These are phyloP conservation scores for Rhyzopertha dominica DNA, from an alignment of 1,140 invertebrate species.

Conservation along the genomic window DNA sequence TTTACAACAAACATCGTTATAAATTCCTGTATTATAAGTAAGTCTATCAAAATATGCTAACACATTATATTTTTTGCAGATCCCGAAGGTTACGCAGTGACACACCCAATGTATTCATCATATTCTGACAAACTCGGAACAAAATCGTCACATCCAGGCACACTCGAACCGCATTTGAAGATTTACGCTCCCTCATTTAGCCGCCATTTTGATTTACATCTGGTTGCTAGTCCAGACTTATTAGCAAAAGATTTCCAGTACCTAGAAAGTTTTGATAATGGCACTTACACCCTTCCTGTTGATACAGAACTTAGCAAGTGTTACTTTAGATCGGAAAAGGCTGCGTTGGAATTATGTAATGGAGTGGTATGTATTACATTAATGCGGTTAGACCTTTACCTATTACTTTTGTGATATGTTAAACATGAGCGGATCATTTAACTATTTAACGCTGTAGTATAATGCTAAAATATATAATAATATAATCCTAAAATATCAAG, in stretches of 20 bases:
- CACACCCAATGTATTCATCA: background rate
- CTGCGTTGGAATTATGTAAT: slow-evolving; percentile 38
- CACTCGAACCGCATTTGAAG: background rate
- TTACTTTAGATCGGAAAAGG: slow-evolving; percentile 30
- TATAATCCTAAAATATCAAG: background rate
- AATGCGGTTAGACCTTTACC: no score
- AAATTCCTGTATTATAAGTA: background rate
- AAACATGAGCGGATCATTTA: slow-evolving; percentile 7
- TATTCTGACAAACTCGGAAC: background rate
- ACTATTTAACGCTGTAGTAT: no score
- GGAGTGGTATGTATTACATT: slow-evolving; percentile 36
- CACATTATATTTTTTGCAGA: background rate
- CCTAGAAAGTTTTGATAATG: slow-evolving; percentile 36
- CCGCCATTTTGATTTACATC: slow-evolving; percentile 27
- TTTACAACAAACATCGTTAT: no score
- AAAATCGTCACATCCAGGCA: background rate
- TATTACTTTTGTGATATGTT: background rate
- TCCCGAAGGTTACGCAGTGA: background rate
- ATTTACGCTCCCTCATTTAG: slow-evolving; percentile 23
- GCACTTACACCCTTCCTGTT: slow-evolving; percentile 26
- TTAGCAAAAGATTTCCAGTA: slow-evolving; percentile 32
- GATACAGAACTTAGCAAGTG: slow-evolving; percentile 33
- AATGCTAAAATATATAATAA: no score
- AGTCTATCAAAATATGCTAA: background rate
- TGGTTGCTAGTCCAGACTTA: slow-evolving; percentile 27